phyloP scores from a whole-genome alignment of 2,888 invertebrate species.

The Catocala nupta region DNA sequence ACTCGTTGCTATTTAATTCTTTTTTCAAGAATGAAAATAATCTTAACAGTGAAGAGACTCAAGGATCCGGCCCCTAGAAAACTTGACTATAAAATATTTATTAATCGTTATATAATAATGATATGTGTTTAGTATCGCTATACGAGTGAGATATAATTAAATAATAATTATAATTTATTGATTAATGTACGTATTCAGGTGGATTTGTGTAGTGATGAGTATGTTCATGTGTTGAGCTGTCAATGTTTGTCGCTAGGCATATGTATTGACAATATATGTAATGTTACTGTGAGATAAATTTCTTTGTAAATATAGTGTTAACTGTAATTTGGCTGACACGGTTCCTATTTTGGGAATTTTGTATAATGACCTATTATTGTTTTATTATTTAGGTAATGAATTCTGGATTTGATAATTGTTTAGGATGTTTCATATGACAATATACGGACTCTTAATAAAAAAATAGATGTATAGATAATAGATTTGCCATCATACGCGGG shows the following conservation, averaged over 20 bases:
- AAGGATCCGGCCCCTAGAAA: slow-evolving; percentile 22
- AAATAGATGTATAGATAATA: too few species aligned
- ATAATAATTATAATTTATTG: slow-evolving; percentile 16
- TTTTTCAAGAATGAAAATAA: background rate
- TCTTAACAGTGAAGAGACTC: background rate
- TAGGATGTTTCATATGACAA: too few species aligned
- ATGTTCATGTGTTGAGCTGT: background rate
- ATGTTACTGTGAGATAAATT: too few species aligned
- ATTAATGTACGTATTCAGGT: slow-evolving; percentile 18
- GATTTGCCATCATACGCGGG: too few species aligned
- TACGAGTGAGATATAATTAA: slow-evolving; percentile 45
- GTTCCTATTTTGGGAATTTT: too few species aligned
- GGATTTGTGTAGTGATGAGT: slow-evolving; percentile 25
- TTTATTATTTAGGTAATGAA: too few species aligned
- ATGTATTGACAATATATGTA: too few species aligned
- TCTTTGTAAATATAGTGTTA: too few species aligned
- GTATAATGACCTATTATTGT: too few species aligned
- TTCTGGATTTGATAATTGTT: too few species aligned
- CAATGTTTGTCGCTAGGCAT: slow-evolving; percentile 7
- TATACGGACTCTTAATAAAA: too few species aligned
- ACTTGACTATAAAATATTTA: slow-evolving; percentile 56
- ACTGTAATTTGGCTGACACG: too few species aligned
- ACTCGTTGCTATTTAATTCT: background rate
- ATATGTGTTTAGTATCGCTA: slow-evolving; percentile 47
- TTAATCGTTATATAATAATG: slow-evolving; percentile 53